phyloP scores from a whole-genome alignment of 2,113 vertebrate species.

The Tragulus kanchil region DNA sequence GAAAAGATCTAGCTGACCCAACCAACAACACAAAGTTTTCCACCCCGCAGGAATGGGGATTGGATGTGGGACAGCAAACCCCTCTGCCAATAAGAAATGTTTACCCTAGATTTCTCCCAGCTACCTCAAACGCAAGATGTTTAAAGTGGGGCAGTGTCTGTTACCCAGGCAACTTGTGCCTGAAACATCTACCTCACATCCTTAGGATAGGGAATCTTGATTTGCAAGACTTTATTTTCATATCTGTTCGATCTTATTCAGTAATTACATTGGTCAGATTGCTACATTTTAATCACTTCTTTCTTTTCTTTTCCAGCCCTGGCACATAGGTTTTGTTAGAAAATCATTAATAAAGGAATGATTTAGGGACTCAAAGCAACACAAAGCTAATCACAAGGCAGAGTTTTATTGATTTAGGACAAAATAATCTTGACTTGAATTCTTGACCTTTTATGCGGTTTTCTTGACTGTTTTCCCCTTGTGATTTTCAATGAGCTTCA shows the following conservation, averaged over 20 bases:
- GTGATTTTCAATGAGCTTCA: constrained; percentile 56
- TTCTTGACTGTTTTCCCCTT: not conserved
- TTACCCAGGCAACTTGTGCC: not conserved
- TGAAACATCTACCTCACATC: not conserved
- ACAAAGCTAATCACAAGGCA: not conserved
- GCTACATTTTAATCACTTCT: not conserved
- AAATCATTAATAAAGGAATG: not conserved
- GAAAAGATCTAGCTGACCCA: not conserved
- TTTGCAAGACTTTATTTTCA: not conserved
- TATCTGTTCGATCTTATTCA: not conserved
- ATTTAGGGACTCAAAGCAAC: not conserved
- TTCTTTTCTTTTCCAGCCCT: constrained; percentile 1
- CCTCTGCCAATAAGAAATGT: not conserved
- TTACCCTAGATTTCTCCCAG: not conserved
- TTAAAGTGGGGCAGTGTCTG: not conserved
- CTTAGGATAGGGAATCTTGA: not conserved
- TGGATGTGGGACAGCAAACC: not conserved
- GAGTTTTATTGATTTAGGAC: not conserved
- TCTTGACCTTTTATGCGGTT: constrained; percentile 36
- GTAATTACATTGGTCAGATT: not conserved
- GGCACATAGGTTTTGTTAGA: not conserved
- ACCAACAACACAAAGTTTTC: not conserved
- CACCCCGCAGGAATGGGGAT: not conserved
- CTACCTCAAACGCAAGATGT: not conserved
- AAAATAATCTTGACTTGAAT: constrained; percentile 30